A percentile compares a stretch with the other conserved stretches of the same genome.
Evolutionary conservation across 1,140 invertebrate genomes (phyloP).

Genomic region (Euwallacea fornicatus): DNA sequence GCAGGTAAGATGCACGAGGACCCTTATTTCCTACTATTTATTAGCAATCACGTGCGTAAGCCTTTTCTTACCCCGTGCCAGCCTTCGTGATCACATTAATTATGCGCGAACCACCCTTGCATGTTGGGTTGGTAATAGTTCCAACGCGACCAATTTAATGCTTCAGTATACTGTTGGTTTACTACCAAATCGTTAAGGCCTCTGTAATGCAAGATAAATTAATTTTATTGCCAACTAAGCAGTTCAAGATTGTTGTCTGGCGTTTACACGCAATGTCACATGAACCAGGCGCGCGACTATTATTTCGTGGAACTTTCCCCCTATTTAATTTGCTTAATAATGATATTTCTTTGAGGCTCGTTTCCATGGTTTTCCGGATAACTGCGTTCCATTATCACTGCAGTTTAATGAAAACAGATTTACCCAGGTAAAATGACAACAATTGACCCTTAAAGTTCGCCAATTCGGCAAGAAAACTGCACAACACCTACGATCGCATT

Average conservation of each 20-base stretch:
- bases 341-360: slow-evolving; percentile 1
- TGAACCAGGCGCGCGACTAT: slow-evolving; percentile 28
- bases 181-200: slow-evolving; percentile 37
- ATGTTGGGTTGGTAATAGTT: slow-evolving; percentile 39
- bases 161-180: slow-evolving; percentile 44
- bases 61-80: slow-evolving; percentile 53
- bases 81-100: slow-evolving; percentile 53
- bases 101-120: slow-evolving; percentile 51
- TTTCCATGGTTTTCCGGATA: no score
- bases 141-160: slow-evolving; percentile 32
- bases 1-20: slow-evolving; percentile 52
- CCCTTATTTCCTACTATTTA: slow-evolving; percentile 55
- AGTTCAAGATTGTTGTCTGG: slow-evolving; percentile 53
- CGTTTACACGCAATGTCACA: slow-evolving; percentile 33
- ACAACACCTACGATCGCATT: no score
- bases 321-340: slow-evolving; percentile 17
- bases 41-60: slow-evolving; percentile 53
- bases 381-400: no score
- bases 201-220: slow-evolving; percentile 54
- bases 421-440: no score
- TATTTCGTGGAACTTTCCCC: slow-evolving; percentile 21
- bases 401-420: no score
- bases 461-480: no score
- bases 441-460: no score
- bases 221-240: slow-evolving; percentile 55